Percentiles rank a stretch among this genome's conserved stretches.
Evolutionary conservation across 2,113 vertebrate species (phyloP).

Genomic region (Grantiella picta): DNA sequence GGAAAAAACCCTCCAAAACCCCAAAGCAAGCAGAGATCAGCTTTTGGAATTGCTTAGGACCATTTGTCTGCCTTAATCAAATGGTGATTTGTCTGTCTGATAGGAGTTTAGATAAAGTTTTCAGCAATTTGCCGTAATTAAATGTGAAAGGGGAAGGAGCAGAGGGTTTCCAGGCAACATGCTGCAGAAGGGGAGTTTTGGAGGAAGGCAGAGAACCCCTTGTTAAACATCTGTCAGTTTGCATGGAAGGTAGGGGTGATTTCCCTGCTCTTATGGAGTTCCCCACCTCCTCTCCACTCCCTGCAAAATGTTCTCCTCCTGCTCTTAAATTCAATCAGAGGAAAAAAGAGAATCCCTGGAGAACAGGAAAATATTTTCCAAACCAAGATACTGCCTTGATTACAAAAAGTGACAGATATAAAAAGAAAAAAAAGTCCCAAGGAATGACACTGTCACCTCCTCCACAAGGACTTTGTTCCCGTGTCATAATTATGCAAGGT

Average conservation of each 20-base stretch:
- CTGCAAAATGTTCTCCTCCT: neutral
- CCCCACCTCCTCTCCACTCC: neutral
- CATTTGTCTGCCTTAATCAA: slow-evolving; percentile 30
- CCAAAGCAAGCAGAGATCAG: neutral
- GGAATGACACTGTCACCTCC: neutral
- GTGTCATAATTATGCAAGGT: slow-evolving; percentile 43
- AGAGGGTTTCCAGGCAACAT: slow-evolving; percentile 37
- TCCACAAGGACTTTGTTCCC: slow-evolving; percentile 46
- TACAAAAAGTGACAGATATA: neutral
- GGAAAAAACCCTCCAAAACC: neutral
- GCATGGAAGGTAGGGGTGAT: neutral
- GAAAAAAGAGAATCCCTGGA: neutral
- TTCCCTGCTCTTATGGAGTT: neutral
- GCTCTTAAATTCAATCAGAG: neutral
- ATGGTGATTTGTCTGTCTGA: slow-evolving; percentile 35
- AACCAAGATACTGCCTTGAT: neutral
- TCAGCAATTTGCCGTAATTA: slow-evolving; percentile 49
- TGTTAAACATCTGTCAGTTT: slow-evolving; percentile 9
- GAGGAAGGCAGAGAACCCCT: slow-evolving; percentile 43
- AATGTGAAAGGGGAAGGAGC: slow-evolving; percentile 53
- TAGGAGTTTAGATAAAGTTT: slow-evolving; percentile 54
- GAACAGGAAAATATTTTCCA: neutral
- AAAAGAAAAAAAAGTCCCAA: neutral
- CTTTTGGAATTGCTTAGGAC: neutral
- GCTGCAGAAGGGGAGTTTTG: slow-evolving; percentile 44